Evolutionary conservation across 2,888 invertebrate species (phyloP).

Genomic region (Drosophila niveifrons): DNA sequence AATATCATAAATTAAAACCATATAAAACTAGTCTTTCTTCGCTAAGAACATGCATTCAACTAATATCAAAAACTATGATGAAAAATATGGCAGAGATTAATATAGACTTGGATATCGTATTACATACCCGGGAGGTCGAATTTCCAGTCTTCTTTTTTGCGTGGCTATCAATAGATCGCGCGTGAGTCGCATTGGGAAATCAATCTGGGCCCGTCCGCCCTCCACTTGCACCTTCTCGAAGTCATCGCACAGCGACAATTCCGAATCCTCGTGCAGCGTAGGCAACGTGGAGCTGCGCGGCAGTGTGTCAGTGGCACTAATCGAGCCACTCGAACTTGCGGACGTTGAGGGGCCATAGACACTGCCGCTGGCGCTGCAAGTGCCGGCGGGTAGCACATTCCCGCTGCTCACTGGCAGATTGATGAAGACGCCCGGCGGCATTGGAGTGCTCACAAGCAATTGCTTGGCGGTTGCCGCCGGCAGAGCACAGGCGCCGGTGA

Average conservation of each 20-base stretch:
- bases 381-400: constrained; percentile 70
- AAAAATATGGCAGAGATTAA: not conserved
- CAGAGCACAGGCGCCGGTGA: constrained; percentile 66
- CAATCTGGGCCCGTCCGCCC: constrained; percentile 81
- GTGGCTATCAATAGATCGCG: constrained; percentile 93
- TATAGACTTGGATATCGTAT: not conserved
- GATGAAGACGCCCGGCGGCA: constrained; percentile 75
- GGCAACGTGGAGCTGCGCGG: constrained; percentile 89
- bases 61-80: not conserved
- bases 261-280: constrained; percentile 94
- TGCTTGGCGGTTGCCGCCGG: constrained; percentile 59
- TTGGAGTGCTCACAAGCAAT: constrained; percentile 33
- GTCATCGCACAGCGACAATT: constrained; percentile 87
- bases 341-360: constrained; percentile 85
- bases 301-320: constrained; percentile 85
- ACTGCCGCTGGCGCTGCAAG: constrained; percentile 84
- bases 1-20: too few species aligned
- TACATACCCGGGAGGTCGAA: constrained; percentile 88
- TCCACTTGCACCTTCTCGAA: constrained; percentile 83
- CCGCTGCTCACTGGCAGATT: constrained; percentile 72
- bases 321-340: constrained; percentile 85
- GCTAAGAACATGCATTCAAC: not conserved
- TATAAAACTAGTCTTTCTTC: not conserved
- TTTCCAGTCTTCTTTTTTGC: constrained; percentile 90
- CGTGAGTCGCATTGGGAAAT: constrained; percentile 89